phyloP scores from a whole-genome alignment of 2,888 invertebrate species.

The Uloborus plumipes region DNA sequence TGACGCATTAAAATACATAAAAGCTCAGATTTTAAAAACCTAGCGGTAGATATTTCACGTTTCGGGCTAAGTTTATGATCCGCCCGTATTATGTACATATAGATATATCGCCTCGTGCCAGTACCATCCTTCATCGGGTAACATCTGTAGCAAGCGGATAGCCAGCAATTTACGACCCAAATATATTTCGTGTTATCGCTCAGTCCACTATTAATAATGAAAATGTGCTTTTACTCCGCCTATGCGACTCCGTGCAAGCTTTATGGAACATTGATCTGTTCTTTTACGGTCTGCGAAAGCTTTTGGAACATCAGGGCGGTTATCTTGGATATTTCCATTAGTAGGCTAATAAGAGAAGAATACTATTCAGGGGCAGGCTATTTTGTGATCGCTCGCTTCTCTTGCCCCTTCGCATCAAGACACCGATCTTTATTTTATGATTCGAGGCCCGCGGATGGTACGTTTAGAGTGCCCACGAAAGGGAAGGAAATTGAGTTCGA shows the following conservation, averaged over 20 bases:
- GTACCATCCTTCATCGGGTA: slow-evolving; percentile 3
- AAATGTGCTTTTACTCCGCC: slow-evolving; percentile 21
- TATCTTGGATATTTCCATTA: no score
- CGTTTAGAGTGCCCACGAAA: no score
- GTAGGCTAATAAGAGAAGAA: no score
- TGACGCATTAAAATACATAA: slow-evolving; percentile 48
- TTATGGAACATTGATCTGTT: slow-evolving; percentile 9
- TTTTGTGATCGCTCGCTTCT: no score
- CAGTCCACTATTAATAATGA: slow-evolving; percentile 42
- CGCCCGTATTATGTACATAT: background rate
- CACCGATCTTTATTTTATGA: no score
- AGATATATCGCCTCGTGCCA: background rate
- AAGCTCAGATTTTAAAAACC: slow-evolving; percentile 49
- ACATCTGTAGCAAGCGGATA: slow-evolving; percentile 12
- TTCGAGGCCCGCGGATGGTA: no score
- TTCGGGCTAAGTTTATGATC: slow-evolving; percentile 25
- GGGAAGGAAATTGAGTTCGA: no score
- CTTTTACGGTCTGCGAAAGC: slow-evolving; percentile 1
- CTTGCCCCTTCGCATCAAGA: no score
- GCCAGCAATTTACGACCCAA: slow-evolving; percentile 36
- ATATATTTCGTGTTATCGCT: slow-evolving; percentile 48
- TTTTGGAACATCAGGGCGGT: no score
- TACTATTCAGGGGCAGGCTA: no score
- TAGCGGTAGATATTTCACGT: slow-evolving; percentile 44
- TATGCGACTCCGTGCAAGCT: slow-evolving; percentile 1